phyloP scores from a whole-genome alignment of 2,888 invertebrate species.

The Pyrrhosoma nymphula region DNA sequence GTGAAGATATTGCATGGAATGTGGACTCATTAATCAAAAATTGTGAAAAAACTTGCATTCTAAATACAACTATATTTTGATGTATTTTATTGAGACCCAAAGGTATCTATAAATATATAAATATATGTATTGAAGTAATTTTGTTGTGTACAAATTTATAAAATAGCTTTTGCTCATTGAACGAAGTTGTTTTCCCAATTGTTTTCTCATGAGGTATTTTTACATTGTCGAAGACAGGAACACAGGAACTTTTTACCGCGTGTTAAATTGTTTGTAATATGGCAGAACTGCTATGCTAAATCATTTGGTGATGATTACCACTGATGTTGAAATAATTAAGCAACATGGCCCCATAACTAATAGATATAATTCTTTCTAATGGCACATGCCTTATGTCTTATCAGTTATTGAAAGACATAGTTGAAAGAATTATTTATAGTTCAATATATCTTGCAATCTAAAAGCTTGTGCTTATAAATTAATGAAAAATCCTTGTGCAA shows the following conservation, averaged over 20 bases:
- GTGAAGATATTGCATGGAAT: constrained; percentile 29
- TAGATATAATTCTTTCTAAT: neutral
- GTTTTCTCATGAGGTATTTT: neutral
- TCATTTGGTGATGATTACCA: neutral
- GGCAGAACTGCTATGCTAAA: neutral
- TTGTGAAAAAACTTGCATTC: constrained; percentile 37
- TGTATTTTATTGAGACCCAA: constrained; percentile 50
- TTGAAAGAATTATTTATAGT: too few species aligned
- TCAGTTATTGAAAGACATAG: too few species aligned
- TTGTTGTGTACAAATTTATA: constrained; percentile 25
- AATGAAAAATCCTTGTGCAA: too few species aligned
- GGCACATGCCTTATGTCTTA: too few species aligned
- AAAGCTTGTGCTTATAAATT: too few species aligned
- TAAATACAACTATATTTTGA: constrained; percentile 55
- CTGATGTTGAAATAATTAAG: neutral
- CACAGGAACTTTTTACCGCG: neutral
- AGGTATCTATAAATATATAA: neutral
- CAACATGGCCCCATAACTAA: neutral
- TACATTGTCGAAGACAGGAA: neutral
- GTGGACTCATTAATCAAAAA: constrained; percentile 33
- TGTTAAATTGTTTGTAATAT: neutral
- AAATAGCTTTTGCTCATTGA: constrained; percentile 11
- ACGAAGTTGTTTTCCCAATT: neutral
- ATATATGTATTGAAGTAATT: neutral
- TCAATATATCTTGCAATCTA: too few species aligned